These are phyloP conservation scores for Galaxea fascicularis DNA, from an alignment of 92 coral and sea anemone genomes.

Conservation along the genomic window DNA sequence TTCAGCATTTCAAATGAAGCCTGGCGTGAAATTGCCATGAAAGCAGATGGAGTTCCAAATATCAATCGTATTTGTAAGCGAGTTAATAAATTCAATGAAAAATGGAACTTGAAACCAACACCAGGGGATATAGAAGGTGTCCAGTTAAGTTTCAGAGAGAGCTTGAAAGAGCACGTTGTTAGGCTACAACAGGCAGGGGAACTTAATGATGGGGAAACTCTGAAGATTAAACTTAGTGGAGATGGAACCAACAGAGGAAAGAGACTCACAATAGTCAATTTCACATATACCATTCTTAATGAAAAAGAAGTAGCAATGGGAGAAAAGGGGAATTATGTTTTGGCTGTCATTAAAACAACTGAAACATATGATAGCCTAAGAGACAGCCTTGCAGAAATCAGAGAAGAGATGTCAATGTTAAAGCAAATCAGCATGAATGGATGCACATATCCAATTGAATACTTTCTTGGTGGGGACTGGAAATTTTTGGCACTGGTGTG, in stretches of 20 bases:
- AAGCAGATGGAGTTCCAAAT: slow-evolving; percentile 27
- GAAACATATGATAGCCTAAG: slow-evolving; percentile 57
- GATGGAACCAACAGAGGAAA: slow-evolving; percentile 56
- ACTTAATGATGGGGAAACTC: slow-evolving; percentile 24
- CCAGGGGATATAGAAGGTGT: no score
- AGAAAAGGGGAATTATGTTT: no score
- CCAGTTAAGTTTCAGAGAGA: slow-evolving; percentile 24
- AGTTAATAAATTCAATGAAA: slow-evolving; percentile 27
- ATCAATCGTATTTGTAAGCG: not conserved
- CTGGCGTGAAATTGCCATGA: slow-evolving; percentile 43
- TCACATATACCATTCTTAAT: no score
- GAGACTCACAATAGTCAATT: slow-evolving; percentile 29
- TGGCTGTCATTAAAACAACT: no score
- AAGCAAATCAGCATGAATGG: slow-evolving; percentile 45
- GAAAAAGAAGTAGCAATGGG: no score
- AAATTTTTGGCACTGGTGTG: slow-evolving; percentile 70
- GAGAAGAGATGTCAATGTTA: slow-evolving; percentile 49
- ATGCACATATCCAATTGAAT: slow-evolving; percentile 52
- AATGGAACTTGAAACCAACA: slow-evolving; percentile 51
- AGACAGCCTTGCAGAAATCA: slow-evolving; percentile 51
- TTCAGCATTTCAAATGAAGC: slow-evolving; percentile 47
- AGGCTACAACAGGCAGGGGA: slow-evolving; percentile 14
- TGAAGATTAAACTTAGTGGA: slow-evolving; percentile 22
- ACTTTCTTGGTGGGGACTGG: slow-evolving; percentile 76
- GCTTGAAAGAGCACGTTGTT: slow-evolving; percentile 28